Evolutionary conservation across 2,888 invertebrate genomes (phyloP).

Genomic region (Xestia sexstrigata): DNA sequence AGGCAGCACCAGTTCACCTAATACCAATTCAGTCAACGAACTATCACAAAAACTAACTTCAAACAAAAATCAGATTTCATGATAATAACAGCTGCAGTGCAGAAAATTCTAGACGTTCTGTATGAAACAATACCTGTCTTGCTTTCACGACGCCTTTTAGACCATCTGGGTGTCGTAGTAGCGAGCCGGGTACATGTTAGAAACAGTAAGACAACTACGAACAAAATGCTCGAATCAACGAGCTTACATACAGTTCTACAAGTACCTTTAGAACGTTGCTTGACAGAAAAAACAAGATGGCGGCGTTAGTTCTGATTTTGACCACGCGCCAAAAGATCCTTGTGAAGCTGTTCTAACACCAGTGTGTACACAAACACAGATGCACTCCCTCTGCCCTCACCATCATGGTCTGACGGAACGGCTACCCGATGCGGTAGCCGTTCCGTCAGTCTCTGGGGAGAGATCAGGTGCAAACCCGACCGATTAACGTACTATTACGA

Average conservation of each 20-base stretch:
- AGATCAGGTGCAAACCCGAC: too few species aligned
- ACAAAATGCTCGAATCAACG: not conserved
- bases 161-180: constrained; percentile 30
- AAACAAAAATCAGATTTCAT: constrained; percentile 3
- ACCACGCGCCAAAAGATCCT: not conserved
- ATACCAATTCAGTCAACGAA: not conserved
- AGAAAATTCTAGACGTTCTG: constrained; percentile 12
- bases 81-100: not conserved
- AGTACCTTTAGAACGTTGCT: not conserved
- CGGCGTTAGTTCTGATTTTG: not conserved
- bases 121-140: constrained; percentile 51
- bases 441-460: too few species aligned
- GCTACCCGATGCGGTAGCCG: too few species aligned
- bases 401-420: too few species aligned
- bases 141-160: constrained; percentile 26
- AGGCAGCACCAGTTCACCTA: not conserved
- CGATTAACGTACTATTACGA: not conserved
- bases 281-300: not conserved
- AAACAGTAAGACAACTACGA: constrained; percentile 24
- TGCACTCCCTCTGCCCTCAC: too few species aligned
- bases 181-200: not conserved
- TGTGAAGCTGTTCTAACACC: not conserved
- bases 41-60: not conserved
- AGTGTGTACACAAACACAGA: too few species aligned
- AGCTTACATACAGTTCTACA: not conserved